Evolutionary conservation across 2,888 invertebrate species (phyloP).

Genomic region (Plagodis dolabraria): DNA sequence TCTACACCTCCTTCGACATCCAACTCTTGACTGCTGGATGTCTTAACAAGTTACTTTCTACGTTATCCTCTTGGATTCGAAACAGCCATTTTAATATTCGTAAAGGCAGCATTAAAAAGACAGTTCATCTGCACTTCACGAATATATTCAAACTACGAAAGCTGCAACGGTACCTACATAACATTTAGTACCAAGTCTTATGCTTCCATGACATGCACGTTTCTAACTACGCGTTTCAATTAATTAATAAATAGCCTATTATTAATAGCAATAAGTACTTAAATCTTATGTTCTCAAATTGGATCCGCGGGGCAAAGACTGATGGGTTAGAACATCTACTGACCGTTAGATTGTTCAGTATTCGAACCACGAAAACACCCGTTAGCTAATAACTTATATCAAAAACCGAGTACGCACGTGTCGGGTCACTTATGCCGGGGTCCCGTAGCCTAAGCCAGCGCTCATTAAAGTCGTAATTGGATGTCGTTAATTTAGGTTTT

Average conservation of each 20-base stretch:
- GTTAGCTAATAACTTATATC: conserved; percentile 32
- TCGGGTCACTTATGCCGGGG: not conserved
- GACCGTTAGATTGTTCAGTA: conserved; percentile 21
- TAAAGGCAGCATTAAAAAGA: too few relatives aligned
- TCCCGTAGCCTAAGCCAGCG: conserved; percentile 1
- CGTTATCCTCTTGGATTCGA: too few relatives aligned
- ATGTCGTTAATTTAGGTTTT: too few relatives aligned
- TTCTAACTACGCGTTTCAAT: conserved; percentile 7
- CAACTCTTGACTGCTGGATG: too few relatives aligned
- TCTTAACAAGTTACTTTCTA: too few relatives aligned
- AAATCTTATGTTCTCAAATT: conserved; percentile 28
- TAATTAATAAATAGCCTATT: conserved; percentile 22
- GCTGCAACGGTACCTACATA: conserved; percentile 28
- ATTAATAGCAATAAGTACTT: conserved; percentile 30
- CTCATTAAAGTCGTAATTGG: too few relatives aligned
- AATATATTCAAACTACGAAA: too few relatives aligned
- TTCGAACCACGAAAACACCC: conserved; percentile 34
- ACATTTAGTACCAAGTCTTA: conserved; percentile 13
- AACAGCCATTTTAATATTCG: too few relatives aligned
- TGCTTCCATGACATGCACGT: conserved; percentile 33
- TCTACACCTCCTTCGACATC: too few relatives aligned
- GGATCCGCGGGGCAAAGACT: conserved; percentile 20
- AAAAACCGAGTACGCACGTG: conserved; percentile 2
- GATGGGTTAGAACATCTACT: conserved; percentile 24
- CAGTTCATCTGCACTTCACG: too few relatives aligned